Percentiles rank a stretch among this genome's conserved stretches.
Conservation (phyloP, 2,113 vertebrate species). For the Psilopsiagon aurifrons region DNA sequence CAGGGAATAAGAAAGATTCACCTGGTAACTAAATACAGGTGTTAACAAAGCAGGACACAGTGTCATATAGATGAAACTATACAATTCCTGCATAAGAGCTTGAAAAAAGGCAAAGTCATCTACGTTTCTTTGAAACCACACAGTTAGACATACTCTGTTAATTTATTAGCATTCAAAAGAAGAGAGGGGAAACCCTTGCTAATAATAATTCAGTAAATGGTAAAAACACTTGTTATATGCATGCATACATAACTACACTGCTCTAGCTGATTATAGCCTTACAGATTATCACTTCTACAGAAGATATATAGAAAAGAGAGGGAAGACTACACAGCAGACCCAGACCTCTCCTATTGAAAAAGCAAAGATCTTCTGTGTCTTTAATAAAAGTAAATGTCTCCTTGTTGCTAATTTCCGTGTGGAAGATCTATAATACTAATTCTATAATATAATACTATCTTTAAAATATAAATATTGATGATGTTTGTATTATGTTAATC, state of each 20-base stretch:
- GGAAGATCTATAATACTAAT: neutral
- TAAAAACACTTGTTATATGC: neutral
- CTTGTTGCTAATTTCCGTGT: neutral
- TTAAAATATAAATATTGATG: neutral
- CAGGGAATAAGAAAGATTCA: neutral
- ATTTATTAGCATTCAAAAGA: neutral
- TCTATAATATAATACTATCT: neutral
- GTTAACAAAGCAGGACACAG: neutral
- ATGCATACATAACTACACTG: neutral
- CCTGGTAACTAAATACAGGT: neutral
- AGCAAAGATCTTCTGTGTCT: neutral
- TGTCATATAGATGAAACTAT: neutral
- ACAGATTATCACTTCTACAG: neutral
- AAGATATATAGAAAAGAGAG: neutral
- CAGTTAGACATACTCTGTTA: neutral
- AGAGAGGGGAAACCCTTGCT: neutral
- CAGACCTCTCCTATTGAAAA: neutral
- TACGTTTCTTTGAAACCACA: neutral
- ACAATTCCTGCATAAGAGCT: neutral
- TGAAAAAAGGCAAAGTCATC: accelerated
- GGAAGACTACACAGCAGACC: neutral
- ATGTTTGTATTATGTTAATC: neutral
- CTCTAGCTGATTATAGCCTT: neutral
- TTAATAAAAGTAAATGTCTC: neutral
- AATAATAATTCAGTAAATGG: neutral